phyloP scores from a whole-genome alignment of 2,888 invertebrate genomes.

The Drosophila eohydei region DNA sequence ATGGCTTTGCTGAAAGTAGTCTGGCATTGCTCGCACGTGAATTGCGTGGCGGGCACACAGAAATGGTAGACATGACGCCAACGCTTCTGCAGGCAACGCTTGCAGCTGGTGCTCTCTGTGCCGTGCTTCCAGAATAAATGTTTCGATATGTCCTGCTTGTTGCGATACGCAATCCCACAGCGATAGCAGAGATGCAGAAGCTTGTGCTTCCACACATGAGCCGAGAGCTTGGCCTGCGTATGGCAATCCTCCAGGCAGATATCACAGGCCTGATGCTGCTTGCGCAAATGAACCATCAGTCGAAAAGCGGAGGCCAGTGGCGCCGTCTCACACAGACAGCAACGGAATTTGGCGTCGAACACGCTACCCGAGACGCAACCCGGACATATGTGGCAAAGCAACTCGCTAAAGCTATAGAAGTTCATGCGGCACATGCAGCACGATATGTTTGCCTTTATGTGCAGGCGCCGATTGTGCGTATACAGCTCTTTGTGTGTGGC shows the following conservation, averaged over 20 bases:
- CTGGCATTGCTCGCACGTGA: conserved; percentile 93
- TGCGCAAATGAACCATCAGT: conserved; percentile 94
- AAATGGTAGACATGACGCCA: conserved; percentile 97
- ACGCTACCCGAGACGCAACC: conserved; percentile 87
- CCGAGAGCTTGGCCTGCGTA: conserved; percentile 91
- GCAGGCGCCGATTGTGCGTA: conserved; percentile 94
- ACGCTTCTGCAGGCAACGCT: conserved; percentile 94
- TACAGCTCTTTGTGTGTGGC: conserved; percentile 93
- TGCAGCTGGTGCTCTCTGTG: conserved; percentile 93
- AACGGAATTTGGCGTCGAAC: conserved; percentile 90
- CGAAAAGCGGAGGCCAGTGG: conserved; percentile 94
- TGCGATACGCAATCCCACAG: conserved; percentile 94
- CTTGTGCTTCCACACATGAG: conserved; percentile 96
- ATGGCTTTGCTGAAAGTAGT: conserved; percentile 91
- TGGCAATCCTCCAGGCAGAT: conserved; percentile 93
- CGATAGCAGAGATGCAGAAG: conserved; percentile 94
- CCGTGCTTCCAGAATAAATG: conserved; percentile 97
- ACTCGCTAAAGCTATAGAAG: conserved; percentile 94
- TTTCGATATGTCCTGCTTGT: conserved; percentile 94
- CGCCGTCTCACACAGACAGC: conserved; percentile 92
- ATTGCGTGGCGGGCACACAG: conserved; percentile 92
- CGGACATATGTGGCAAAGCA: conserved; percentile 94
- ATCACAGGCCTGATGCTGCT: conserved; percentile 94
- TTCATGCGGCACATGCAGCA: conserved; percentile 95
- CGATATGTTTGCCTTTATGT: conserved; percentile 91